Evolutionary conservation across 2,797 vertebrate genomes (phyloP).

Genomic region (Pangasius macronema): DNA sequence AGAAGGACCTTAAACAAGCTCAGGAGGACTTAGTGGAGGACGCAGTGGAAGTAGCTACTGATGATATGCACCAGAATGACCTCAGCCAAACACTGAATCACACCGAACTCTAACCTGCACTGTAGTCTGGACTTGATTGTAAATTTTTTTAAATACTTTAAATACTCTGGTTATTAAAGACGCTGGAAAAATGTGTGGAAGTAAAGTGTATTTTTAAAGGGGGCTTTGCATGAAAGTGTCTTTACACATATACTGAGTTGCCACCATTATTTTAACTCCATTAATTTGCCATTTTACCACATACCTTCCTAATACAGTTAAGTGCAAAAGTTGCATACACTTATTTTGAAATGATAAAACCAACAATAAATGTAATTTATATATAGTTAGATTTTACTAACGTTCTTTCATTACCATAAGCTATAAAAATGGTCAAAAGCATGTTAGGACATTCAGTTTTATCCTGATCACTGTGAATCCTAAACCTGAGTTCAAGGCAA

Average conservation of each 20-base stretch:
- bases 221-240: neutral
- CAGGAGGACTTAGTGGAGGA: slow-evolving; percentile 3
- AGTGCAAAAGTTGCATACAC: neutral
- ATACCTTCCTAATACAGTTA: neutral
- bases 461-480: neutral
- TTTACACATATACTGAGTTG: neutral
- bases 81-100: slow-evolving; percentile 16
- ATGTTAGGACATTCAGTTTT: neutral
- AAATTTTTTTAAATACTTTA: neutral
- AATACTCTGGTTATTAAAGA: neutral
- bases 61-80: slow-evolving; percentile 3
- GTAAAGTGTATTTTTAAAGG: slow-evolving; percentile 7
- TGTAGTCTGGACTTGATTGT: neutral
- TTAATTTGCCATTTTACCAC: neutral
- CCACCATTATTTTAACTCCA: neutral
- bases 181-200: neutral
- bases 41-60: slow-evolving; percentile 11
- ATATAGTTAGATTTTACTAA: neutral
- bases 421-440: neutral
- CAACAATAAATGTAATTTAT: neutral
- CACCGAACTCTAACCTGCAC: slow-evolving; percentile 24
- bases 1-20: slow-evolving; percentile 62
- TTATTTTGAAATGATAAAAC: neutral
- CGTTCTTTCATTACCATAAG: neutral
- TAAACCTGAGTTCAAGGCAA: neutral